phyloP scores from a whole-genome alignment of 2,113 vertebrate genomes.

The Tricholaema leucomelas region DNA sequence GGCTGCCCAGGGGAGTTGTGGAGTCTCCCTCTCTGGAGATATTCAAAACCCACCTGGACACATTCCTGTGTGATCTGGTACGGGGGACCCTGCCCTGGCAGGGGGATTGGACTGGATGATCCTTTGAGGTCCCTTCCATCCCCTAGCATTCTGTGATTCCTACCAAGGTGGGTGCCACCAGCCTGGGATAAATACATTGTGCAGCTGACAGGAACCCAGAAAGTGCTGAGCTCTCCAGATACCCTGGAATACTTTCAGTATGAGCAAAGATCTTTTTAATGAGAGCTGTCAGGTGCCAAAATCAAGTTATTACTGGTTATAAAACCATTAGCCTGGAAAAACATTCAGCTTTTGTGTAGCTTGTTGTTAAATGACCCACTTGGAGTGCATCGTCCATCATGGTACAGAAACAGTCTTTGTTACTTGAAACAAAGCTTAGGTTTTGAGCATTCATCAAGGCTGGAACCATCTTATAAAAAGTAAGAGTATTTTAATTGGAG shows the following conservation, averaged over 20 bases:
- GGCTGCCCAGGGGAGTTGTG: too few relatives aligned
- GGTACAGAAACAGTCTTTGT: background rate
- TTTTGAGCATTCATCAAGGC: background rate
- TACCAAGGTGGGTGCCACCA: background rate
- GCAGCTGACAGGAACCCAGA: background rate
- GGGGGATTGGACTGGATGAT: too few relatives aligned
- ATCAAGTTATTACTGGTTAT: background rate
- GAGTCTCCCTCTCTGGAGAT: too few relatives aligned
- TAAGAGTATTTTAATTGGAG: constrained; percentile 16
- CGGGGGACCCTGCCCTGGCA: too few relatives aligned
- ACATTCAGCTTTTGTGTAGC: background rate
- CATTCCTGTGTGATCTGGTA: too few relatives aligned
- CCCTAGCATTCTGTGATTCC: too few relatives aligned
- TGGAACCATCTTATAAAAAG: background rate
- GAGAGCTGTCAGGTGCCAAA: constrained; percentile 18
- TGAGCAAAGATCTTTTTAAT: background rate
- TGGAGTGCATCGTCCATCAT: background rate
- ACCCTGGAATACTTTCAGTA: background rate
- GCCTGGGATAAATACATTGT: background rate
- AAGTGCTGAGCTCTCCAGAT: background rate
- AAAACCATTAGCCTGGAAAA: constrained; percentile 26
- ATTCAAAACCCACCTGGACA: too few relatives aligned
- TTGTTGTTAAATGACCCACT: constrained; percentile 12
- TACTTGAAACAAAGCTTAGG: constrained; percentile 16
- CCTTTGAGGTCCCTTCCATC: too few relatives aligned